A percentile compares a stretch with the other conserved stretches of the same genome.
phyloP scores from a whole-genome alignment of 2,888 invertebrate species.

The Balanococcus diminutus region DNA sequence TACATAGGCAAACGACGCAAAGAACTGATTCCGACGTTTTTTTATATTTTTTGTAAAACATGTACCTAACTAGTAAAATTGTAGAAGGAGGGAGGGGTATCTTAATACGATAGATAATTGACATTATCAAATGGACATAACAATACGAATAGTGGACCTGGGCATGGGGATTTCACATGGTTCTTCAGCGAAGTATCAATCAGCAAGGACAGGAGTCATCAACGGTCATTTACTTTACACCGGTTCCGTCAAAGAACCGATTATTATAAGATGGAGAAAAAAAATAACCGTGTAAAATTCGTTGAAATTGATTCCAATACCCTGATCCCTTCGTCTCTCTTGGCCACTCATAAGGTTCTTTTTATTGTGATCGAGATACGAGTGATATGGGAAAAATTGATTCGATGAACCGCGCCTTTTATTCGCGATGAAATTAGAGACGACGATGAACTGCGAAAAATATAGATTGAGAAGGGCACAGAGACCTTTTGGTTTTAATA shows the following conservation, averaged over 20 bases:
- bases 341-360: not conserved
- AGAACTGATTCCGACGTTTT: not conserved
- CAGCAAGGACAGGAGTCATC: not conserved
- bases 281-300: slow-evolving; percentile 8
- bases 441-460: not conserved
- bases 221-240: slow-evolving; percentile 8
- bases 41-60: no score
- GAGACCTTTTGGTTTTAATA: not conserved
- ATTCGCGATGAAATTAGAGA: not conserved
- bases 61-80: no score
- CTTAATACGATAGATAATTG: not conserved
- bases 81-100: not conserved
- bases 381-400: not conserved
- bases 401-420: slow-evolving; percentile 13
- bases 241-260: not conserved
- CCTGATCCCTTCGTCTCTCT: not conserved
- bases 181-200: not conserved
- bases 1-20: not conserved
- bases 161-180: not conserved
- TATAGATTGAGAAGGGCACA: not conserved
- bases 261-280: not conserved
- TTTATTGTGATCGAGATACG: not conserved
- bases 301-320: not conserved
- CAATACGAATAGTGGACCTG: not conserved
- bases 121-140: not conserved